phyloP scores from a whole-genome alignment of 2,888 invertebrate genomes.

The Rhamnusium bicolor region DNA sequence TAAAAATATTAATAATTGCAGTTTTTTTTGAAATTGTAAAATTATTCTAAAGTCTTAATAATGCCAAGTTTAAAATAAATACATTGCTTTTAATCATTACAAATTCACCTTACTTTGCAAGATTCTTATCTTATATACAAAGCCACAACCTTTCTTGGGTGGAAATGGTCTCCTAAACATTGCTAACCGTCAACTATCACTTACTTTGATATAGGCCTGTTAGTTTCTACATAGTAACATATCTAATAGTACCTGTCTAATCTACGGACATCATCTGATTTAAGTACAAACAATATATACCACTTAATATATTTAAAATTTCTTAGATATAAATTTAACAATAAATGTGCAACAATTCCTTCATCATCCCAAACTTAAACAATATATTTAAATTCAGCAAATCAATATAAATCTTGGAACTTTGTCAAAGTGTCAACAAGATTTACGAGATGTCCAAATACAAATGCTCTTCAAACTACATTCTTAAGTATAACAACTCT shows the following conservation, averaged over 20 bases:
- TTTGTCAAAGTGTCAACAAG: background rate
- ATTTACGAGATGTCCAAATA: background rate
- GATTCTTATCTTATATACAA: slow-evolving; percentile 6
- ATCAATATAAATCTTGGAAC: no score
- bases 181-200: slow-evolving; percentile 5
- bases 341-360: background rate
- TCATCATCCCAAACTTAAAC: background rate
- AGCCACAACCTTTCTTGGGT: slow-evolving; percentile 34
- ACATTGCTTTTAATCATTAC: slow-evolving; percentile 1
- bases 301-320: background rate
- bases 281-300: background rate
- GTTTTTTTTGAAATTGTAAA: background rate
- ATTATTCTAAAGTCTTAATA: background rate
- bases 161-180: slow-evolving; percentile 3
- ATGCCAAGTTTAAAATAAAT: background rate
- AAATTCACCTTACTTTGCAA: background rate
- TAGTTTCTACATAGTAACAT: background rate
- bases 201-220: slow-evolving; percentile 23
- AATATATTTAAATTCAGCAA: no score
- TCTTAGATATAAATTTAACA: background rate
- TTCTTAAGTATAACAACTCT: no score
- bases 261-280: background rate
- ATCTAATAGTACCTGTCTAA: background rate
- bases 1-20: no score
- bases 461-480: background rate